These are phyloP conservation scores for Apis dorsata DNA, from an alignment of 1,140 invertebrate genomes.

Conservation along the genomic window DNA sequence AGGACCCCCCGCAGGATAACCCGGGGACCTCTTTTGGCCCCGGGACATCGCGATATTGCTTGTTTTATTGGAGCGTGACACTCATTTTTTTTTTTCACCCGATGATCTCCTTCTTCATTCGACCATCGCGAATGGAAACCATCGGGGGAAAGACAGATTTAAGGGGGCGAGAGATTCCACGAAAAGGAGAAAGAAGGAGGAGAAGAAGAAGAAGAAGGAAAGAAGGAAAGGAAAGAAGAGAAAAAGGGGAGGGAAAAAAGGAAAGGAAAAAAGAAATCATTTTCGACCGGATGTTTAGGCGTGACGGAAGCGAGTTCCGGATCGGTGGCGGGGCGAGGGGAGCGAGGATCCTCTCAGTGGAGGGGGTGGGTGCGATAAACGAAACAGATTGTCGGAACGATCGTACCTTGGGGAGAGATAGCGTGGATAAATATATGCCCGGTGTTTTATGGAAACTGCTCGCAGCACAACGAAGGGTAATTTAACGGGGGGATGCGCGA, in stretches of 20 bases:
- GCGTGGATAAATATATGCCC: slow-evolving; percentile 52
- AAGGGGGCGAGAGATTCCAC: slow-evolving; percentile 31
- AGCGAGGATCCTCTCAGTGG: slow-evolving; percentile 14
- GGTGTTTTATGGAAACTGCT: slow-evolving; percentile 56
- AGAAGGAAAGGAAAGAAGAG: no score
- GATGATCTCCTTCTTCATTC: slow-evolving; percentile 1
- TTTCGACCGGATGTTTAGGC: slow-evolving; percentile 62
- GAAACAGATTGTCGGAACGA: slow-evolving; percentile 60
- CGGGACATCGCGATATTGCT: slow-evolving; percentile 74
- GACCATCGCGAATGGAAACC: neutral
- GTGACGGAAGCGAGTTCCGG: slow-evolving; percentile 41
- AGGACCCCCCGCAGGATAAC: slow-evolving; percentile 55
- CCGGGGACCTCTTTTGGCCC: slow-evolving; percentile 63
- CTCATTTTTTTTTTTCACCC: slow-evolving; percentile 54
- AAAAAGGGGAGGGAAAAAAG: neutral
- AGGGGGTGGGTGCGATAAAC: slow-evolving; percentile 44
- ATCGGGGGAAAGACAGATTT: neutral
- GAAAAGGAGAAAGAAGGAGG: neutral
- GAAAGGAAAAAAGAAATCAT: slow-evolving; percentile 50
- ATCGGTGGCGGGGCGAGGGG: neutral
- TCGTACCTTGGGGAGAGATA: slow-evolving; percentile 38
- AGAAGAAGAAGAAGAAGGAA: no score
- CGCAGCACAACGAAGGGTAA: slow-evolving; percentile 37
- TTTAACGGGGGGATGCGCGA: slow-evolving; percentile 35
- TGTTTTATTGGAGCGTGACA: slow-evolving; percentile 76